phyloP scores from a whole-genome alignment of 2,888 invertebrate species.

The Cheilosia vernalis region DNA sequence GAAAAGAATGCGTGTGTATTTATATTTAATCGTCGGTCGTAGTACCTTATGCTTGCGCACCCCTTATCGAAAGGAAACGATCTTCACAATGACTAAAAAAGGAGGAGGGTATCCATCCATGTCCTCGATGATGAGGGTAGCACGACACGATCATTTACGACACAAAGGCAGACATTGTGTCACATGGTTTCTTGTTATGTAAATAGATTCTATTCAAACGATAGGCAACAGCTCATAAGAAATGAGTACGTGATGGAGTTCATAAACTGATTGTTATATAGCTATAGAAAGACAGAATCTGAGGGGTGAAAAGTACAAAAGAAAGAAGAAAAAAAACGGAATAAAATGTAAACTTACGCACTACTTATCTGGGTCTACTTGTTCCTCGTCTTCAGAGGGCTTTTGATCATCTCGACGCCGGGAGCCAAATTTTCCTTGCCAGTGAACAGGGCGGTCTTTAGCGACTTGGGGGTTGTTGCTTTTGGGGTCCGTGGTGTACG shows the following conservation, averaged over 20 bases:
- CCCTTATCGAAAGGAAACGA: conserved; percentile 48
- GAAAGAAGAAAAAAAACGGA: not conserved
- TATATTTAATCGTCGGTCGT: conserved; percentile 12
- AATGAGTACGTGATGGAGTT: conserved; percentile 16
- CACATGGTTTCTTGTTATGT: conserved; percentile 63
- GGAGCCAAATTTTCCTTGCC: conserved; percentile 82
- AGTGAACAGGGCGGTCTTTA: conserved; percentile 81
- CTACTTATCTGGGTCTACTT: conserved; percentile 66
- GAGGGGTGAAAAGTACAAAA: conserved; percentile 33
- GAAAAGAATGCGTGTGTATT: conserved; percentile 2
- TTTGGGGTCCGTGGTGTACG: conserved; percentile 71
- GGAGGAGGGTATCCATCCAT: conserved; percentile 35
- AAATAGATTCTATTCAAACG: conserved; percentile 56
- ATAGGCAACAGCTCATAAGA: conserved; percentile 35
- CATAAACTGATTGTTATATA: conserved; percentile 32
- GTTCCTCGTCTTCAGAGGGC: conserved; percentile 81
- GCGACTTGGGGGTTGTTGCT: conserved; percentile 79
- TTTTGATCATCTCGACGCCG: conserved; percentile 79
- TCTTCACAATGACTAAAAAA: conserved; percentile 34
- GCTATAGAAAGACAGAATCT: not conserved
- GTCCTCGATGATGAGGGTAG: conserved; percentile 50
- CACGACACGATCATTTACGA: conserved; percentile 37
- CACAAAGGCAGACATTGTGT: conserved; percentile 61
- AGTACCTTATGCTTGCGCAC: conserved; percentile 24
- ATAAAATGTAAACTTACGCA: conserved; percentile 6